Evolutionary conservation across 2,113 vertebrate genomes (phyloP).

Genomic region (Stegastes partitus): DNA sequence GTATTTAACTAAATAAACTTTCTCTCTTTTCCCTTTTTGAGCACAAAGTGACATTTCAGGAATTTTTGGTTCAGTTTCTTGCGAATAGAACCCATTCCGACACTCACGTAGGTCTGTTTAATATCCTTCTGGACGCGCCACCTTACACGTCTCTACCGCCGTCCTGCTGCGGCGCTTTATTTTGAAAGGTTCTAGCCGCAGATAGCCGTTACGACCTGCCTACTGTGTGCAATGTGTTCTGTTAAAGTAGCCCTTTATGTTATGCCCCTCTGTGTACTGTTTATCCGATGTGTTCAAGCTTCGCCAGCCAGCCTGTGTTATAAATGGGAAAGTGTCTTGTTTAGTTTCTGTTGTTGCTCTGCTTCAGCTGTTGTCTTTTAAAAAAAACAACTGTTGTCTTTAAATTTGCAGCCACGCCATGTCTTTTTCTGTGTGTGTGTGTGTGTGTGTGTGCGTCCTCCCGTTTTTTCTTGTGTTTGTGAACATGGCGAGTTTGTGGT

Average conservation of each 20-base stretch:
- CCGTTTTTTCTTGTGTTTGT: slow-evolving; percentile 45
- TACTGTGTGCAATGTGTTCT: slow-evolving; percentile 43
- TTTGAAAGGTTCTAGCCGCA: neutral
- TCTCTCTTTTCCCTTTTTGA: too few relatives aligned
- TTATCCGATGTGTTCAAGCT: slow-evolving; percentile 57
- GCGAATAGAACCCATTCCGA: too few relatives aligned
- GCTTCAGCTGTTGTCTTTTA: slow-evolving; percentile 75
- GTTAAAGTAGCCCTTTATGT: slow-evolving; percentile 50
- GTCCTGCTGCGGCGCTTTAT: neutral
- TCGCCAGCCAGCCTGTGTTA: slow-evolving; percentile 60
- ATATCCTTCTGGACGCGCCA: neutral
- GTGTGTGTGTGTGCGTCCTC: slow-evolving; percentile 62
- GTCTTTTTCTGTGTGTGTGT: slow-evolving; percentile 75
- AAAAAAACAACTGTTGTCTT: slow-evolving; percentile 79
- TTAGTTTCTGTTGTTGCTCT: slow-evolving; percentile 67
- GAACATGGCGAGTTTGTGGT: slow-evolving; percentile 35
- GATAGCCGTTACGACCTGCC: slow-evolving; percentile 13
- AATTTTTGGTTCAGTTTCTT: too few relatives aligned
- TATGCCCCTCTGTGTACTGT: slow-evolving; percentile 58
- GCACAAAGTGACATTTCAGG: neutral
- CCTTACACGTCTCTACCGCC: neutral
- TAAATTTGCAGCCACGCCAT: slow-evolving; percentile 79
- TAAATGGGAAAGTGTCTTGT: slow-evolving; percentile 63
- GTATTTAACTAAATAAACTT: too few relatives aligned
- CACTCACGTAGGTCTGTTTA: neutral